phyloP scores from a whole-genome alignment of 2,113 vertebrate genomes.

The Heptranchias perlo region DNA sequence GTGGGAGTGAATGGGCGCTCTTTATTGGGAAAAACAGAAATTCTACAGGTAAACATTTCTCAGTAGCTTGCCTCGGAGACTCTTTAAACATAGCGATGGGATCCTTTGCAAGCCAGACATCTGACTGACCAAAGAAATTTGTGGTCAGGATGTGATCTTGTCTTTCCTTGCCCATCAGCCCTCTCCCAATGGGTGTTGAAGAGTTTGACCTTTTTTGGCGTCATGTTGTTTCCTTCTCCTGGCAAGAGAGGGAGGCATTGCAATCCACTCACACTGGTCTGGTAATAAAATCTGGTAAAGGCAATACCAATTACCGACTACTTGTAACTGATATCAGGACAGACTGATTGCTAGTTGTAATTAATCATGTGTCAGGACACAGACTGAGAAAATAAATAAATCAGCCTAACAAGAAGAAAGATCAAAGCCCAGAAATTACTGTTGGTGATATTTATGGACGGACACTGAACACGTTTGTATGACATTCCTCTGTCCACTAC shows the following conservation, averaged over 20 bases:
- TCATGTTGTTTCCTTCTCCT: not conserved
- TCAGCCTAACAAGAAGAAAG: not conserved
- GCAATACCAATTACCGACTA: not conserved
- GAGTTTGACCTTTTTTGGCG: not conserved
- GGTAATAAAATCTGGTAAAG: not conserved
- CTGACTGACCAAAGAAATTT: not conserved
- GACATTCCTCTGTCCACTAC: not conserved
- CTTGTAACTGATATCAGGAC: not conserved
- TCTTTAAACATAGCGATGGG: not conserved
- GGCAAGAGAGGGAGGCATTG: not conserved
- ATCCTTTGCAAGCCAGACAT: not conserved
- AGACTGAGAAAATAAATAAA: not conserved
- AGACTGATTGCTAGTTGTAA: not conserved
- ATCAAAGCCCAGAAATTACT: not conserved
- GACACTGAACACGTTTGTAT: not conserved
- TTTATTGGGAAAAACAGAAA: not conserved
- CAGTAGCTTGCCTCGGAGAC: not conserved
- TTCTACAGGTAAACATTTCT: not conserved
- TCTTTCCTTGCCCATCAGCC: too few relatives aligned
- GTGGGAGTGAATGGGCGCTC: not conserved
- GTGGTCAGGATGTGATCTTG: not conserved
- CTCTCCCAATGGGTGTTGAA: not conserved
- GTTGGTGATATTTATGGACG: not conserved
- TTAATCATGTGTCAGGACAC: not conserved
- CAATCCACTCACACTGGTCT: not conserved